Base-by-base conservation (phyloP, 2,113 vertebrate genomes). In the Elachura formosa region DNA sequence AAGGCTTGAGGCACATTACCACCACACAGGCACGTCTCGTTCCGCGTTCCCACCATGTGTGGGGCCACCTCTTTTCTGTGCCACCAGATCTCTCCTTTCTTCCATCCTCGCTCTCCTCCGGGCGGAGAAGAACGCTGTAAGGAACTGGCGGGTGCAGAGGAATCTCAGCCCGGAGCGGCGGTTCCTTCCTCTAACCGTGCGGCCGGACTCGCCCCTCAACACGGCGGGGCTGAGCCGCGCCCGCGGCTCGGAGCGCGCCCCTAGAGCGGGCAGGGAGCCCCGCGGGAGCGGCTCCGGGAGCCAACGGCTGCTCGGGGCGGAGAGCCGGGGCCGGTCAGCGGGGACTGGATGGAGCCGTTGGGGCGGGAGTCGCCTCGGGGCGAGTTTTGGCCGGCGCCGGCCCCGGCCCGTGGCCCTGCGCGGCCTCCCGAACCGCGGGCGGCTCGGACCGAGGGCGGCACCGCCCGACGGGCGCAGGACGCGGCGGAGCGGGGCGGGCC, bases 241-340 rank as follows among this genome's bases (percentile, higher is more conserved):
- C 48, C 31, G 4, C 13, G 23, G 14, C 4, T 22, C 7, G 38
- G 6, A 48, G 58, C 43, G 21, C 18, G 10, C 41, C 29, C 12
- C 24, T 2, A 1, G 2, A 1, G 19, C 4, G 33, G 13, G 45
- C 38, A 7, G 23, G 43, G 15, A 58, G 7, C 21, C 18, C 2
- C 52, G 73, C 38, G 34, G 56, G 38, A 52, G 18, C 33, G 25
- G 69, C 21, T 24, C 49, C 19, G 2, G 54, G 55, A 54, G 34
- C 28, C 48, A 11, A 0, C 0, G 31, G 41, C 38, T 11, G n/a
- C 62, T 5, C 14, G 15, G 45, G n/a, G 13, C 20, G 18, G 48
- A 16, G 7, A 7, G 7, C 10, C 8, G 8, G 5, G 22, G 16
- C 45, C 49, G 40, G 23, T n/a, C 76, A 36, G 19, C 9, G 46